Conservation (phyloP, 1,140 invertebrate species). For the Asbolus verrucosus region DNA sequence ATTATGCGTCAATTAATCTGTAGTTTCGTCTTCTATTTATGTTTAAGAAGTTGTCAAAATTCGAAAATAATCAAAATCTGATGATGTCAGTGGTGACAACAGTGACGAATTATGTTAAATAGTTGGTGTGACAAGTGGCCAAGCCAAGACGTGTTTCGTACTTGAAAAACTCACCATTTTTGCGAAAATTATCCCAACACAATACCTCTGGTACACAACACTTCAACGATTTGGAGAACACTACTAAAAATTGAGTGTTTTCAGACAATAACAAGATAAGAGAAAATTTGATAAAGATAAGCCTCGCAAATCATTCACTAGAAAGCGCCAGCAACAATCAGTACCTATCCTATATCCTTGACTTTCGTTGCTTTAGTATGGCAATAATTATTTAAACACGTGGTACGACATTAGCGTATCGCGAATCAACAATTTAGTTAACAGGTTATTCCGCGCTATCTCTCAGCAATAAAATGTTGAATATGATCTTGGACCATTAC, state of each 20-base stretch:
- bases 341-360: conserved; percentile 43
- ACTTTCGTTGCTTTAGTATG: conserved; percentile 44
- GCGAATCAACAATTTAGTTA: conserved; percentile 24
- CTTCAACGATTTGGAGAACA: conserved; percentile 17
- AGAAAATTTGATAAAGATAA: conserved; percentile 29
- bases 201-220: conserved; percentile 9
- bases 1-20: too few relatives aligned
- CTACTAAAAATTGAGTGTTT: conserved; percentile 14
- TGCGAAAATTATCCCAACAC: background rate
- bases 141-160: conserved; percentile 1
- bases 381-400: conserved; percentile 43
- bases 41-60: too few relatives aligned
- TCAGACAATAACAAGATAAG: conserved; percentile 34
- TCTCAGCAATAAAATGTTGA: conserved; percentile 1
- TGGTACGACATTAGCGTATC: conserved; percentile 28
- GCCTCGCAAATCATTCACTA: conserved; percentile 34
- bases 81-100: background rate
- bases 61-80: background rate
- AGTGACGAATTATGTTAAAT: background rate
- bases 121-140: conserved; percentile 4
- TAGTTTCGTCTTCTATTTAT: too few relatives aligned
- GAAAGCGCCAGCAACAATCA: conserved; percentile 45
- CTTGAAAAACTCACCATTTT: conserved; percentile 17
- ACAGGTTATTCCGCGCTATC: conserved; percentile 25
- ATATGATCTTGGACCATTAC: background rate